These are phyloP conservation scores for Sebastes hubbsi DNA, from an alignment of 2,797 vertebrate genomes.

Conservation along the genomic window DNA sequence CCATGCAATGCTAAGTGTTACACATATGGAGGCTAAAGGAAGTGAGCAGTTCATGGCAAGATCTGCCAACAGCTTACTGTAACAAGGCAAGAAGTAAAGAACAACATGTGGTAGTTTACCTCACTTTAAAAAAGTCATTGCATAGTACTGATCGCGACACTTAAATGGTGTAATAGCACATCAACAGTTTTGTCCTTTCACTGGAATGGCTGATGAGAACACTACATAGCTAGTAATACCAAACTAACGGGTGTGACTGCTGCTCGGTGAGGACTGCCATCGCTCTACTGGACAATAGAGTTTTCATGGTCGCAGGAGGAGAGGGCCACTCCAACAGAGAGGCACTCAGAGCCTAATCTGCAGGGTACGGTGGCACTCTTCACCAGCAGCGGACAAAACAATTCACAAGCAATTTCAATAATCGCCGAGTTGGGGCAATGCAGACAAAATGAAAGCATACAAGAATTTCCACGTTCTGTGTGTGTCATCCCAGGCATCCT, in stretches of 20 bases:
- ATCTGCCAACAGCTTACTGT: background rate
- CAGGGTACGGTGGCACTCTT: constrained; percentile 19
- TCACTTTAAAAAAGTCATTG: background rate
- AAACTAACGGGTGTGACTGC: constrained; percentile 21
- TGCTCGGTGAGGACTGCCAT: constrained; percentile 15
- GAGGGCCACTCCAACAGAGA: constrained; percentile 64
- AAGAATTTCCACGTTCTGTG: background rate
- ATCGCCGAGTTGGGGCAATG: constrained; percentile 18
- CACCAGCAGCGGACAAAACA: constrained; percentile 27
- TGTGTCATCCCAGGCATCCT: background rate
- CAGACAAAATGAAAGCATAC: constrained; percentile 34
- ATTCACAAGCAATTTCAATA: constrained; percentile 50
- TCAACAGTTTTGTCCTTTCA: background rate
- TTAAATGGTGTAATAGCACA: background rate
- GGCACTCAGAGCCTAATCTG: constrained; percentile 50
- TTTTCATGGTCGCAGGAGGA: constrained; percentile 51
- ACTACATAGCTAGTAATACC: background rate
- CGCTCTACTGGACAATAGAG: constrained; percentile 54
- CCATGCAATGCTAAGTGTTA: background rate
- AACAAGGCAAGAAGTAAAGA: background rate
- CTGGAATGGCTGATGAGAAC: background rate
- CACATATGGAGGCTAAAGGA: background rate
- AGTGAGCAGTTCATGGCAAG: background rate
- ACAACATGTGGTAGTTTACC: background rate
- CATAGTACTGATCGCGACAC: background rate